Conservation (phyloP, 1,140 invertebrate genomes). For the Pteromalus puparum region DNA sequence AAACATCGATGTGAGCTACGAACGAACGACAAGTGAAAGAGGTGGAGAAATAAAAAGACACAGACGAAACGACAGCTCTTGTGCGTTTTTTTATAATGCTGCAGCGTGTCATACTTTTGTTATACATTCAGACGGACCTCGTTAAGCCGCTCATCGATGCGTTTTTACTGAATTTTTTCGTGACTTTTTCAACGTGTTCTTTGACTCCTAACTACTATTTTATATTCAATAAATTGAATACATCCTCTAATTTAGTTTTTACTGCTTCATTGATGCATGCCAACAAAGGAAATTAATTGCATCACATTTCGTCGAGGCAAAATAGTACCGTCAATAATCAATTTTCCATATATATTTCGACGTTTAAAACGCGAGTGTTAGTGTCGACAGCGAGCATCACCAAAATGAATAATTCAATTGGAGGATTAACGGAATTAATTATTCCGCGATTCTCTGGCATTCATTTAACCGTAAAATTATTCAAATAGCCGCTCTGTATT, state of each 20-base stretch:
- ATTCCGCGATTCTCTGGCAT: constrained; percentile 52
- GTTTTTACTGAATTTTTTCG: no score
- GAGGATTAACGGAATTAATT: constrained; percentile 59
- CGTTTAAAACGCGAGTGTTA: neutral
- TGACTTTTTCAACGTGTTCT: no score
- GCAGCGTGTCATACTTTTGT: no score
- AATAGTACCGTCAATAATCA: constrained; percentile 18
- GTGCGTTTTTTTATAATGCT: neutral
- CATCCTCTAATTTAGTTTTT: neutral
- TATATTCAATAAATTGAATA: no score
- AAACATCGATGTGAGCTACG: neutral
- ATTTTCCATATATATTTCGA: constrained; percentile 33
- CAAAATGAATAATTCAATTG: constrained; percentile 57
- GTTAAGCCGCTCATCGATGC: neutral
- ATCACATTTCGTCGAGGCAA: neutral
- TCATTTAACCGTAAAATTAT: constrained; percentile 59
- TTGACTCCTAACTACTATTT: no score
- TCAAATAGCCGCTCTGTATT: constrained; percentile 46
- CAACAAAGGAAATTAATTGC: neutral
- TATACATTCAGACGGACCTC: neutral
- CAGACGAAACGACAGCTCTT: neutral
- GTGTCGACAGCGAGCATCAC: neutral
- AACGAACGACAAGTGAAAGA: no score
- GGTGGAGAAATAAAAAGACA: neutral
- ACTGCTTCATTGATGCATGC: neutral